Evolutionary conservation across 2,797 vertebrate species (phyloP).

Genomic region (Halcyon leucocephala): DNA sequence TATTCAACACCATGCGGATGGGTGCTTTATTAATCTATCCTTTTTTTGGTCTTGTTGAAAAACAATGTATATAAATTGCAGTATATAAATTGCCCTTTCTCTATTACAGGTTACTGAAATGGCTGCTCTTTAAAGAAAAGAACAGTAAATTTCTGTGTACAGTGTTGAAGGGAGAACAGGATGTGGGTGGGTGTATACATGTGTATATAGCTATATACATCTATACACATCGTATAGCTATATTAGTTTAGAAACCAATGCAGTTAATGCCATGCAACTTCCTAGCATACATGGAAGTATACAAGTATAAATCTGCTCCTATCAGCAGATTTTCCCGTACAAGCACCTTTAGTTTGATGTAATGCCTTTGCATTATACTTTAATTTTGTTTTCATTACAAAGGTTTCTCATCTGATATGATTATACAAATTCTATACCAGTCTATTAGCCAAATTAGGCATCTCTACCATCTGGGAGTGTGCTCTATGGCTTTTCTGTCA

Average conservation of each 20-base stretch:
- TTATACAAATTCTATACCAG: neutral
- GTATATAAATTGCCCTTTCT: neutral
- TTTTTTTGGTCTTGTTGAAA: constrained; percentile 10
- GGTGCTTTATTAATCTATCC: neutral
- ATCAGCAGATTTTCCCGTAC: neutral
- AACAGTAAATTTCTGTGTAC: neutral
- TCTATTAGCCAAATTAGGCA: constrained; percentile 2
- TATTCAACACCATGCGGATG: neutral
- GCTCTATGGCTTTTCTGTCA: neutral
- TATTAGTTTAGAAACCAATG: neutral
- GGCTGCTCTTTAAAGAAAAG: constrained; percentile 34
- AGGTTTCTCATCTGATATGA: neutral
- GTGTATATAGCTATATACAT: neutral
- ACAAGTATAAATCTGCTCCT: neutral
- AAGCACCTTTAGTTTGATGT: neutral
- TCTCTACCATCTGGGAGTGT: neutral
- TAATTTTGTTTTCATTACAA: neutral
- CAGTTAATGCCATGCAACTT: neutral
- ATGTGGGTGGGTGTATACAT: constrained; percentile 7
- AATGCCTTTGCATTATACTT: neutral
- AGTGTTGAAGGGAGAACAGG: constrained; percentile 27
- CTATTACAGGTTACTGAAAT: neutral
- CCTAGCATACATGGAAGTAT: neutral
- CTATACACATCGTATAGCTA: neutral
- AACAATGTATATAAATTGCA: neutral